Percentiles rank a stretch among this genome's conserved stretches.
phyloP scores from a whole-genome alignment of 2,797 vertebrate genomes.

The Oceanodroma leucorhoa region DNA sequence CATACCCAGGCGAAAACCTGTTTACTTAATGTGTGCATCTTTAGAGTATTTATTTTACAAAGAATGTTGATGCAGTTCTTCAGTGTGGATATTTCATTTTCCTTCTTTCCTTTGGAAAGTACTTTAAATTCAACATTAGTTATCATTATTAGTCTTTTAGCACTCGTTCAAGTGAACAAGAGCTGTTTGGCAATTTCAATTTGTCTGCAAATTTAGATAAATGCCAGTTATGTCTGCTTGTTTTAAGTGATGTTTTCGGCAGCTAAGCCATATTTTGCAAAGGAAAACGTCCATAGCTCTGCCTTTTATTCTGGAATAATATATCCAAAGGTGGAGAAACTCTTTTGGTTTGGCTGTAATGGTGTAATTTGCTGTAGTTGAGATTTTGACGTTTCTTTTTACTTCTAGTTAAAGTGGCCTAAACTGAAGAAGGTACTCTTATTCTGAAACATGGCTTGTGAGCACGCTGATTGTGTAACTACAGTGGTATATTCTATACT shows the following conservation, averaged over 20 bases:
- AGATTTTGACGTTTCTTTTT: not conserved
- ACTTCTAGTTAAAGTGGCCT: not conserved
- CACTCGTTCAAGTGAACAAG: not conserved
- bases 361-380: not conserved
- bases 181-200: not conserved
- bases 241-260: not conserved
- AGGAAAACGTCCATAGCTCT: not conserved
- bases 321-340: not conserved
- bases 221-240: not conserved
- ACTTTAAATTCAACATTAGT: not conserved
- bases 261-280: not conserved
- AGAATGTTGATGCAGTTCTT: not conserved
- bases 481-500: not conserved
- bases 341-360: not conserved
- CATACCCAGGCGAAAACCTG: fast-evolving
- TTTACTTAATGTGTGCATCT: not conserved
- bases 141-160: not conserved
- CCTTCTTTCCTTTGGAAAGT: not conserved
- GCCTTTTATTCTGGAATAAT: not conserved
- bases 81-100: not conserved
- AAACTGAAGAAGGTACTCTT: not conserved
- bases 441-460: not conserved
- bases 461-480: not conserved
- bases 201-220: not conserved
- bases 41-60: not conserved